A percentile compares a stretch with the other conserved stretches of the same genome.
Evolutionary conservation across 2,113 vertebrate genomes (phyloP).

Genomic region (Felis catus): F.catus_Fca126_mat1.0 CM031414.1:5500001-5500500

Average conservation of each 20-base stretch:
- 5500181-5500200: too few species aligned
- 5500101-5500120: neutral
- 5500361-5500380: neutral
- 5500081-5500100: neutral
- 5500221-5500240: neutral
- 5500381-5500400: fast-evolving
- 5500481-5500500: too few species aligned
- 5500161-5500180: neutral
- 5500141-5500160: neutral
- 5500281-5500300: neutral
- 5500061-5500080: neutral
- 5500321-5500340: neutral
- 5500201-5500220: neutral
- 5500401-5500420: too few species aligned
- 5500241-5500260: neutral
- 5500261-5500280: neutral
- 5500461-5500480: fast-evolving
- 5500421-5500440: too few species aligned
- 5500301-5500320: neutral
- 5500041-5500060: neutral
- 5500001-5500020: neutral
- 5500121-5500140: neutral
- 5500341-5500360: neutral
- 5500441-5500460: neutral
- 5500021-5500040: neutral